phyloP scores from a whole-genome alignment of 2,797 vertebrate genomes.

The Aplochiton taeniatus region DNA sequence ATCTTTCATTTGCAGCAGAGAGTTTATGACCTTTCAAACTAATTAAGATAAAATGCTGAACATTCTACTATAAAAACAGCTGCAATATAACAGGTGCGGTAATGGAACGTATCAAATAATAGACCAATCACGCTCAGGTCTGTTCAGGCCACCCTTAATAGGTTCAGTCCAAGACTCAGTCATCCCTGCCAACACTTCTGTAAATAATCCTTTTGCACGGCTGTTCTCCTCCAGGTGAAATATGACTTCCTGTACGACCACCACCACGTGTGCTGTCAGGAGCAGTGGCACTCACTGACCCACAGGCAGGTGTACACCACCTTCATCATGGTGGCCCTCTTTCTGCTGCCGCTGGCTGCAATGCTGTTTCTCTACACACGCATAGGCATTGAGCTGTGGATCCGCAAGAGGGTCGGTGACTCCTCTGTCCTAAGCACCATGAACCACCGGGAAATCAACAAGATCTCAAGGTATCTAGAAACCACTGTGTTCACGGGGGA shows the following conservation, averaged over 20 bases:
- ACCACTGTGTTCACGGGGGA: too few relatives aligned
- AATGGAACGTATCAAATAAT: too few relatives aligned
- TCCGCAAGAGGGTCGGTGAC: conserved; percentile 82
- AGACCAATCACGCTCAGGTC: too few relatives aligned
- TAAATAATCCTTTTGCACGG: background rate
- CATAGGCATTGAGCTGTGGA: conserved; percentile 82
- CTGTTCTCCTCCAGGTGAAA: conserved; percentile 71
- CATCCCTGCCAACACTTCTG: background rate
- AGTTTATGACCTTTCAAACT: too few relatives aligned
- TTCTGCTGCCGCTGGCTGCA: conserved; percentile 77
- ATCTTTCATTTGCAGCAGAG: too few relatives aligned
- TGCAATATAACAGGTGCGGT: too few relatives aligned
- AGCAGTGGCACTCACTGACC: conserved; percentile 72
- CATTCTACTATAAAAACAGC: too few relatives aligned
- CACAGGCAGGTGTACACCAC: conserved; percentile 79
- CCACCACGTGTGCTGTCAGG: conserved; percentile 83
- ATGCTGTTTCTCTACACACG: conserved; percentile 83
- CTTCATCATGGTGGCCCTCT: conserved; percentile 85
- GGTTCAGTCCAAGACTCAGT: background rate
- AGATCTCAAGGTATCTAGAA: conserved; percentile 77
- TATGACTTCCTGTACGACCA: conserved; percentile 85
- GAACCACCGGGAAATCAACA: conserved; percentile 80
- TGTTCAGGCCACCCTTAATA: too few relatives aligned
- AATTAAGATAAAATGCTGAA: too few relatives aligned
- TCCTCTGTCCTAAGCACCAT: conserved; percentile 78